Base-by-base conservation (phyloP, 2,797 vertebrate genomes). In the Potorous gilbertii region DNA sequence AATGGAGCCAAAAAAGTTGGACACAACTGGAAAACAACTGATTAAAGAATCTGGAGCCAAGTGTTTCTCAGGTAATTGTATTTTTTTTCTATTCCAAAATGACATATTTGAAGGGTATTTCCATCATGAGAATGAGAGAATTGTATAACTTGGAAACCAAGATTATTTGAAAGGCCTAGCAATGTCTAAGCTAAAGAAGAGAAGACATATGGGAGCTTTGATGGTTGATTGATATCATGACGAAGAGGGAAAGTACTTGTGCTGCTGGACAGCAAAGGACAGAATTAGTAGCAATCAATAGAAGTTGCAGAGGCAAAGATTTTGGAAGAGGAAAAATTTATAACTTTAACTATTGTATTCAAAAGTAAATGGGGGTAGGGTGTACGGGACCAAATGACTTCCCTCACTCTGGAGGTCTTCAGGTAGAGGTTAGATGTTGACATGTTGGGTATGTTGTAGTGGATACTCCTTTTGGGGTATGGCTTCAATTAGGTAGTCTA, bases 71-170 rank as follows among this genome's bases (percentile, higher is more conserved):
- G 21, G 14, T 59, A 0, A 46, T 92, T 29, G 92, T 46, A 90
- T 1, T 81, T 81, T 74, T 59, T 81, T 81, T 31, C 40, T 81
- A 4, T 81, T 46, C 46, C 2, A 81, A 46, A 81, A 46, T 81
- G 87, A 27, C 40, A 54, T 56, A 90, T 94, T 90, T 74, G 24
- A 94, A 56, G 3, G 40, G 62, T 95, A 56, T 62, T 92, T 34
- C 91, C 5, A 91, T 95, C 10, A 57, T 55, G 93, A 87, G 27
- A 93, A 91, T 94, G 52, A 81, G 46, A 46, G 74, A 27, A 81
- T 27, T 27, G 13, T 9, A 46, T 11, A 24, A 46, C 21, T 46
- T 81, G 40, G n/a, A 46, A 27, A 46, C 46, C 21, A 81, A 21
- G 21, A 81, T 46, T 0, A 10, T 46, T 81, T 46, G 74, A 81